Base-by-base conservation (phyloP, 2,888 invertebrate genomes). In the Creontiades dilutus region DNA sequence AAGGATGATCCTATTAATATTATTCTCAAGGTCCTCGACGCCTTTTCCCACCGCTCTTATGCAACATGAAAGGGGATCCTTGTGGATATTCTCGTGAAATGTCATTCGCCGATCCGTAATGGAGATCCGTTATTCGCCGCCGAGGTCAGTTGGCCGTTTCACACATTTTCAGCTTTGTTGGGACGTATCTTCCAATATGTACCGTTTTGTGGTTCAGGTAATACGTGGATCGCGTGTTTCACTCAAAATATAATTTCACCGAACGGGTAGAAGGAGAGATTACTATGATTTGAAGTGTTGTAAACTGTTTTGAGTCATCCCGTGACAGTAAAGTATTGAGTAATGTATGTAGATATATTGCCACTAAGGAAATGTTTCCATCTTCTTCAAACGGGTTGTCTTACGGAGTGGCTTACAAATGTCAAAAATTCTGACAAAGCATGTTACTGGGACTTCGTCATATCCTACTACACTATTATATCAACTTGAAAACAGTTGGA, bases 1-100 rank as follows among this genome's bases (percentile, higher is more conserved):
- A 68, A 82, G 82, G 82, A 82, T 82, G 19, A 82, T 82, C 82
- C 82, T 82, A 82, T 82, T 52, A 82, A 82, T 82, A 82, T 47
- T 82, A 82, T 52, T 82, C 82, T 82, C 82, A 82, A 82, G 82
- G 82, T 52, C 82, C 14, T 52, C 52, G 82, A 14, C 78, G 16
- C 19, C n/a, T 47, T 80, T 80, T 80, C 78, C 46, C 46, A 46
- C 5, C 37, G 46, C 78, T 47, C 46, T 80, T 80, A 80, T 80
- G 78, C 78, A 80, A 80, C 28, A 47, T 13, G 78, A 80, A 46
- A 80, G 37, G 47, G 47, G 78, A 80, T 80, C 68, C 68, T 68
- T 23, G 68, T 68, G 68, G 47, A 47, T 47, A 46, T 46, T 47
- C 78, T 80, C 78, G 78, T 80, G 78, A 80, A 80, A 80, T 80